phyloP scores from a whole-genome alignment of 53 echinoderm and acorn worm genomes.

The Patiria pectinifera region DNA sequence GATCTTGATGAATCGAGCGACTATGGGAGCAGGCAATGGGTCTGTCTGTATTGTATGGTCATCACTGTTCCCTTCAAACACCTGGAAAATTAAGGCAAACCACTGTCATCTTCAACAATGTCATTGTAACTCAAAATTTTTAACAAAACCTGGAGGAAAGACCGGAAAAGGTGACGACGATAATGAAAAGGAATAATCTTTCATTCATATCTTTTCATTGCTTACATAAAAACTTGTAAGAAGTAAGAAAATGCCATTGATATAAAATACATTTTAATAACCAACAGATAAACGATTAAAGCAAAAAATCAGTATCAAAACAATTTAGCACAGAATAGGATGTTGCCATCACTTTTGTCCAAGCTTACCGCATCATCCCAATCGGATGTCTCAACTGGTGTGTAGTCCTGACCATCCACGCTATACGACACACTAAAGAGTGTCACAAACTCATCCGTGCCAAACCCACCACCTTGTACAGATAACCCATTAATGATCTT shows the following conservation, averaged over 20 bases:
- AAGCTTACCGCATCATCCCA: slow-evolving; percentile 24
- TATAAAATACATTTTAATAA: no score
- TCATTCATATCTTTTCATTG: no score
- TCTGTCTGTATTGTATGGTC: slow-evolving; percentile 41
- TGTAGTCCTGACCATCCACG: slow-evolving; percentile 61
- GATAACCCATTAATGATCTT: slow-evolving; percentile 74
- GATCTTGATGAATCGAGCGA: slow-evolving; percentile 52
- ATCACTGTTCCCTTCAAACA: slow-evolving; percentile 60
- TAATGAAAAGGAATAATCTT: no score
- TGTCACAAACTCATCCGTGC: slow-evolving; percentile 68
- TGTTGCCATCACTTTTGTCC: no score
- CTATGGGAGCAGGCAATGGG: slow-evolving; percentile 35
- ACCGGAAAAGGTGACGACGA: no score
- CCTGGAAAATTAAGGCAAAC: not conserved
- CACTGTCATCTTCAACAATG: not conserved
- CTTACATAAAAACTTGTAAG: no score
- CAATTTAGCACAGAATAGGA: no score
- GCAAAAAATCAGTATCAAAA: no score
- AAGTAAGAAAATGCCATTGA: no score
- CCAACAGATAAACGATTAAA: no score
- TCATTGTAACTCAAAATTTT: no score
- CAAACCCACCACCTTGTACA: slow-evolving; percentile 79
- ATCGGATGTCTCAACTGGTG: slow-evolving; percentile 25
- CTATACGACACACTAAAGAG: slow-evolving; percentile 73
- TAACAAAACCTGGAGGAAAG: no score